phyloP scores from a whole-genome alignment of 2,113 vertebrate genomes.

The Panthera tigris region DNA sequence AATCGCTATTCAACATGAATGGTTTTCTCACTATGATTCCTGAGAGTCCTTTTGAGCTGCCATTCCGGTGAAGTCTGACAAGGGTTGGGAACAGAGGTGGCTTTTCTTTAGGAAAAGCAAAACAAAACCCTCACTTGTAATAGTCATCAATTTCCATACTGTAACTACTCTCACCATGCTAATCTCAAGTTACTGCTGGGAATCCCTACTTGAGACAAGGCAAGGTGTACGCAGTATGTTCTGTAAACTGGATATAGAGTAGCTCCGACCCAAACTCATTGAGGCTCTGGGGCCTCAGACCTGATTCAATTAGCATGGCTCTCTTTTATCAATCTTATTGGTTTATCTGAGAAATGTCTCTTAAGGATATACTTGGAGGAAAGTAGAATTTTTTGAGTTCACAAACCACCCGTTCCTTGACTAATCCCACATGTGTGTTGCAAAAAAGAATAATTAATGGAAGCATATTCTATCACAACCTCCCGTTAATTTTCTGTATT shows the following conservation, averaged over 20 bases:
- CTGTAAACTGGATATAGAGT: not conserved
- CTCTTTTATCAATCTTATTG: not conserved
- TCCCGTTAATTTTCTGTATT: not conserved
- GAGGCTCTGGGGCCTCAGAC: not conserved
- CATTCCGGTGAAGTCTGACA: not conserved
- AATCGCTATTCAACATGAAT: not conserved
- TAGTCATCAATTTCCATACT: not conserved
- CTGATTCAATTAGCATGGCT: not conserved
- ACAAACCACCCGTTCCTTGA: not conserved
- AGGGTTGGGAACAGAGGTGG: accelerated
- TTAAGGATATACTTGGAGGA: not conserved
- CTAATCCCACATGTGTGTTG: not conserved
- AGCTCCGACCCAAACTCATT: not conserved
- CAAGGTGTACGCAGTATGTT: not conserved
- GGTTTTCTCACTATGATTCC: not conserved
- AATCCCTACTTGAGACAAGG: not conserved
- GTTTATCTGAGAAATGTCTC: not conserved
- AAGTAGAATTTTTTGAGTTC: not conserved
- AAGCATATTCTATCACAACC: not conserved
- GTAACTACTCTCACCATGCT: not conserved
- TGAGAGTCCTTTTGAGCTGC: not conserved
- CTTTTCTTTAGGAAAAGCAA: not conserved
- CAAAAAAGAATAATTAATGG: not conserved
- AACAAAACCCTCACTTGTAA: not conserved
- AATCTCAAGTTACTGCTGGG: not conserved